phyloP scores from a whole-genome alignment of 2,888 invertebrate genomes.

The Trichopoda pennipes region DNA sequence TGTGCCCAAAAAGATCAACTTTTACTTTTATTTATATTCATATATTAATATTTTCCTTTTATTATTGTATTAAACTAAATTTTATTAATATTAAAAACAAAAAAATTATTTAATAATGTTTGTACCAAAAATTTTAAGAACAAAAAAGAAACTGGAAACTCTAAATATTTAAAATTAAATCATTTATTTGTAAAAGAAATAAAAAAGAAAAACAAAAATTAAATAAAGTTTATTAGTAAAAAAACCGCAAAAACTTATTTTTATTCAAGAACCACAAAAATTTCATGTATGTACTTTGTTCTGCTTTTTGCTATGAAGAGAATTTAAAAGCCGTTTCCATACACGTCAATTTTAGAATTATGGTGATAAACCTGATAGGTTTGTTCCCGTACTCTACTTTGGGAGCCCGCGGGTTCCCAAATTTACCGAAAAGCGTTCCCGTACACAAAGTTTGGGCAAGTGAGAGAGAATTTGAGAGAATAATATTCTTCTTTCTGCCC shows the following conservation, averaged over 20 bases:
- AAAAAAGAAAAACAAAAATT: slow-evolving; percentile 19
- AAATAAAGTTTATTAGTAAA: slow-evolving; percentile 59
- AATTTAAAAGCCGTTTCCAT: no score
- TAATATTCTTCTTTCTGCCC: no score
- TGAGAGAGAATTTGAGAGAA: no score
- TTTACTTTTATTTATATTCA: slow-evolving; percentile 23
- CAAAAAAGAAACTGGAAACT: slow-evolving; percentile 29
- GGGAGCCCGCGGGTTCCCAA: no score
- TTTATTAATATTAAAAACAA: slow-evolving; percentile 40
- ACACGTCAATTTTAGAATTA: no score
- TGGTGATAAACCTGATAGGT: no score
- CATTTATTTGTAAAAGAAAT: slow-evolving; percentile 57
- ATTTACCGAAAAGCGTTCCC: no score
- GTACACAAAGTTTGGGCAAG: no score
- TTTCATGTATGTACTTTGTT: no score
- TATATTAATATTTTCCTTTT: slow-evolving; percentile 27
- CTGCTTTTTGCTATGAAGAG: no score
- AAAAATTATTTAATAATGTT: slow-evolving; percentile 58
- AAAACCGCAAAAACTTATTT: background rate
- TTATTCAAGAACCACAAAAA: no score
- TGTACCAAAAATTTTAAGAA: slow-evolving; percentile 67
- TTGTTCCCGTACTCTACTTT: no score
- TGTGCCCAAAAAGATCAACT: slow-evolving; percentile 17
- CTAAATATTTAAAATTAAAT: slow-evolving; percentile 34
- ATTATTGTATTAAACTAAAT: slow-evolving; percentile 71